These are phyloP conservation scores for Galeopsomyia nigrocyanea DNA, from an alignment of 2,888 invertebrate genomes.

Conservation along the genomic window DNA sequence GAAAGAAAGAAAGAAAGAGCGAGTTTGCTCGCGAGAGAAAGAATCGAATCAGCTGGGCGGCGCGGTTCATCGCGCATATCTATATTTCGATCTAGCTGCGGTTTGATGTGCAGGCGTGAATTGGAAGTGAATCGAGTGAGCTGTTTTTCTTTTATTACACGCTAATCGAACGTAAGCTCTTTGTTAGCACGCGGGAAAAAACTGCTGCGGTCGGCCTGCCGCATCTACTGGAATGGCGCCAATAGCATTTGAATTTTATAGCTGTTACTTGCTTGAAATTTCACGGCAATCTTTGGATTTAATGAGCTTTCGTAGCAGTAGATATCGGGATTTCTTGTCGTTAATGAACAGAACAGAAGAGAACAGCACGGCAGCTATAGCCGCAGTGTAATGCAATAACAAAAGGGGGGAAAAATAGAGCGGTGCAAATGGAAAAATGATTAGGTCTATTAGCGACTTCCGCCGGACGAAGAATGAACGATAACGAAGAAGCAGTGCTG, in stretches of 20 bases:
- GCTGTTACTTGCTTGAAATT: no score
- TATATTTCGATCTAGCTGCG: constrained; percentile 15
- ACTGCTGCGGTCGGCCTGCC: background rate
- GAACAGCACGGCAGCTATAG: background rate
- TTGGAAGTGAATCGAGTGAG: constrained; percentile 39
- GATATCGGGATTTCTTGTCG: background rate
- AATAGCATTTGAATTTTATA: background rate
- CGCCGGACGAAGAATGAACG: constrained; percentile 35
- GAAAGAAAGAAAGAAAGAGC: background rate
- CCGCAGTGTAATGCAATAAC: constrained; percentile 1
- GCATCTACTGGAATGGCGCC: background rate
- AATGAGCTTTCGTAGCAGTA: background rate
- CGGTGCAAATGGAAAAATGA: constrained; percentile 20
- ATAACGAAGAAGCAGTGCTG: constrained; percentile 41
- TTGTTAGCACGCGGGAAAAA: constrained; percentile 9
- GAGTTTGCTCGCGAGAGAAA: constrained; percentile 36
- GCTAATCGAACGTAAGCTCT: constrained; percentile 27
- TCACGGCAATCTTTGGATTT: no score
- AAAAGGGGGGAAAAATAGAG: background rate
- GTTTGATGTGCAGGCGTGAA: constrained; percentile 21
- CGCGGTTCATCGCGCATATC: constrained; percentile 41
- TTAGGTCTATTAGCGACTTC: constrained; percentile 37
- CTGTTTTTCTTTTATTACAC: constrained; percentile 15
- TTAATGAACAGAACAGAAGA: background rate
- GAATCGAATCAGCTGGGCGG: constrained; percentile 43